phyloP scores from a whole-genome alignment of 1,140 invertebrate genomes.

The Camponotus floridanus region DNA sequence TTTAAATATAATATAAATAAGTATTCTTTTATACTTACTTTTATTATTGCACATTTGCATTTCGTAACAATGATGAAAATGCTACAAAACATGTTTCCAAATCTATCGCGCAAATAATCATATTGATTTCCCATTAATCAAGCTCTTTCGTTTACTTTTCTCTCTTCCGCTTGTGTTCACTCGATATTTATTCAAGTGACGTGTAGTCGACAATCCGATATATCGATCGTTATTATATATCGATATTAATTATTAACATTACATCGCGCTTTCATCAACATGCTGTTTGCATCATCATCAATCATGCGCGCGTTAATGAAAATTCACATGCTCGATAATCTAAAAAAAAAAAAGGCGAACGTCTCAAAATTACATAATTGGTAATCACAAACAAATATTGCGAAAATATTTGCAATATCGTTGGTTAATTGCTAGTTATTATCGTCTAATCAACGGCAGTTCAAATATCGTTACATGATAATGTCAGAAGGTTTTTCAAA shows the following conservation, averaged over 20 bases:
- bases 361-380: neutral
- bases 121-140: slow-evolving; percentile 14
- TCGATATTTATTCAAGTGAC: slow-evolving; percentile 19
- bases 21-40: neutral
- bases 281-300: slow-evolving; percentile 2
- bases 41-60: neutral
- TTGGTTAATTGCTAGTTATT: slow-evolving; percentile 16
- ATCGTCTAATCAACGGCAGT: neutral
- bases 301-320: slow-evolving; percentile 26
- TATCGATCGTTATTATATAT: slow-evolving; percentile 33
- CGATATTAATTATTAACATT: slow-evolving; percentile 17
- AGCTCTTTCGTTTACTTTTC: neutral
- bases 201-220: slow-evolving; percentile 13
- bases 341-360: neutral
- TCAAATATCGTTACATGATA: neutral
- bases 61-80: neutral
- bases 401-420: neutral
- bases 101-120: slow-evolving; percentile 27
- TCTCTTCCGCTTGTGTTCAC: neutral
- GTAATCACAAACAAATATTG: neutral
- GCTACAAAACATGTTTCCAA: neutral
- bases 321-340: slow-evolving; percentile 20
- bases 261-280: no score
- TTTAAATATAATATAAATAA: no score
- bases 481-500: slow-evolving; percentile 13